Percentiles rank a stretch among this genome's conserved stretches.
These are phyloP conservation scores for Phasia obesa DNA, from an alignment of 2,888 invertebrate species.

Conservation along the genomic window DNA sequence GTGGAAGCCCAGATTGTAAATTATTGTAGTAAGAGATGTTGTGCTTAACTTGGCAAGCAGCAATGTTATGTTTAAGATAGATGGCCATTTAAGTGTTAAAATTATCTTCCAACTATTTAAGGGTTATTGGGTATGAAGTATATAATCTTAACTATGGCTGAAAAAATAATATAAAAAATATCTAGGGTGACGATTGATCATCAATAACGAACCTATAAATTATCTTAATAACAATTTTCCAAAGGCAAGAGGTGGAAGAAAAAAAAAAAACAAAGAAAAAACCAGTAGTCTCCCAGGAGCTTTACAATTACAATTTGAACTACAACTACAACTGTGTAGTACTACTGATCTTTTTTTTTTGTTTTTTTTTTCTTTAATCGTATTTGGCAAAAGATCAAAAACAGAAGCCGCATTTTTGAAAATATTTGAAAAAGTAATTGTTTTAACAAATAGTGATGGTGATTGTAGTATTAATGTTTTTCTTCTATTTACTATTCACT, in stretches of 20 bases:
- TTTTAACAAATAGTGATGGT: slow-evolving; percentile 69
- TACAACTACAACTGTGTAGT: slow-evolving; percentile 2
- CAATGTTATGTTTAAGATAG: slow-evolving; percentile 42
- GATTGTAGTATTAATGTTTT: slow-evolving; percentile 59
- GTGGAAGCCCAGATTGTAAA: no score
- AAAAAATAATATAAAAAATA: slow-evolving; percentile 3
- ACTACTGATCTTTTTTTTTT: background rate
- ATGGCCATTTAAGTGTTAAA: slow-evolving; percentile 64
- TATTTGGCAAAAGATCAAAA: slow-evolving; percentile 44
- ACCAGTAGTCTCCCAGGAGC: slow-evolving; percentile 47
- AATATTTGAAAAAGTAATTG: slow-evolving; percentile 68
- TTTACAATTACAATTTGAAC: slow-evolving; percentile 24
- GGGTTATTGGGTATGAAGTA: slow-evolving; percentile 12
- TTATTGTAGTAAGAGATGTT: no score
- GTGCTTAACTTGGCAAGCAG: background rate
- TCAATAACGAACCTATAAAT: slow-evolving; percentile 65
- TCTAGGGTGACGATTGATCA: slow-evolving; percentile 68
- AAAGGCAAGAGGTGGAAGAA: slow-evolving; percentile 9
- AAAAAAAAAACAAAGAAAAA: slow-evolving; percentile 16
- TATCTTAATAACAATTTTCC: slow-evolving; percentile 65
- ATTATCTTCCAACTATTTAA: background rate
- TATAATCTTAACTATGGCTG: background rate
- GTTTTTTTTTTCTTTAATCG: background rate
- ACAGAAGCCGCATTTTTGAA: slow-evolving; percentile 41
- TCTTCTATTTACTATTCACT: slow-evolving; percentile 61